phyloP scores from a whole-genome alignment of 2,797 vertebrate species.

The Pelobates cultripes region DNA sequence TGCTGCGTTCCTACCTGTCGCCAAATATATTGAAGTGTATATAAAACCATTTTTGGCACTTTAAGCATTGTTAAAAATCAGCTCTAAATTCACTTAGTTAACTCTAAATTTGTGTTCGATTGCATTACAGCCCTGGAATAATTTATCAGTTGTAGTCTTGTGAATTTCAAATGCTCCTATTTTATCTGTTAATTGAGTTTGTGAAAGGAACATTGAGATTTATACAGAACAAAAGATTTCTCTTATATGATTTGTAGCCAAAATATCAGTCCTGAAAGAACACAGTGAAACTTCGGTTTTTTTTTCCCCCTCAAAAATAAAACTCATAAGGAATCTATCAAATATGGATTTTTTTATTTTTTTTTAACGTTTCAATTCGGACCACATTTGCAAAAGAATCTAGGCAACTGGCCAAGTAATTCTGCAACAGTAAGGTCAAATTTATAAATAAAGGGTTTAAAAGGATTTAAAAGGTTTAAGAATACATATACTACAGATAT shows the following conservation, averaged over 20 bases:
- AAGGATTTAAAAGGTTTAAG: not conserved
- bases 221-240: slow-evolving; percentile 23
- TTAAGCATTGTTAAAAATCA: not conserved
- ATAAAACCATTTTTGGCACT: not conserved
- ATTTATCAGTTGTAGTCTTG: not conserved
- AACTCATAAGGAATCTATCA: slow-evolving; percentile 16
- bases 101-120: not conserved
- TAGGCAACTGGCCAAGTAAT: not conserved
- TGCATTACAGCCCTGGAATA: not conserved
- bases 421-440: not conserved
- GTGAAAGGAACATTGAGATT: slow-evolving; percentile 19
- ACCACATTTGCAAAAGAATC: slow-evolving; percentile 22
- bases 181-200: slow-evolving; percentile 34
- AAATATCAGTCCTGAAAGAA: not conserved
- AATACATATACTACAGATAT: not conserved
- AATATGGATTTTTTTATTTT: slow-evolving; percentile 34
- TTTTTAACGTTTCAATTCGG: slow-evolving; percentile 13
- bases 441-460: not conserved
- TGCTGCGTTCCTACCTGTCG: no score
- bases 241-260: slow-evolving; percentile 13
- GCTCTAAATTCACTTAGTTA: slow-evolving; percentile 3
- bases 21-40: not conserved
- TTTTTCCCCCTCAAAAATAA: not conserved
- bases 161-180: not conserved
- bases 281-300: not conserved